Percentiles rank a stretch among this genome's conserved stretches.
These are phyloP conservation scores for Gracilinanus agilis DNA, from an alignment of 2,113 vertebrate genomes.

Conservation along the genomic window DNA sequence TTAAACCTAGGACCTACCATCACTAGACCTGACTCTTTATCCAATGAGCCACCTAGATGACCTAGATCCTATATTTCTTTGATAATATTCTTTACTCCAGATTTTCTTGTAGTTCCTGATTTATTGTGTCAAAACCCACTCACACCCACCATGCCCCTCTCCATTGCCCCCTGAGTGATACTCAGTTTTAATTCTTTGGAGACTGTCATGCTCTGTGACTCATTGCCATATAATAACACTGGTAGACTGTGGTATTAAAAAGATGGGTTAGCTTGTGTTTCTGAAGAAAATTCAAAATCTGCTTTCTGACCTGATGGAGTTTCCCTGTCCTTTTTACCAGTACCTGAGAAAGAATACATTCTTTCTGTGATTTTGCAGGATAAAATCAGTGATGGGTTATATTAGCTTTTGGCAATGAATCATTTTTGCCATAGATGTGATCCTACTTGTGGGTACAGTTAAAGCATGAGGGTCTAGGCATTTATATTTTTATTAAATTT, in stretches of 20 bases:
- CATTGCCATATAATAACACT: neutral
- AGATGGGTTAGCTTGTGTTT: neutral
- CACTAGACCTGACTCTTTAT: too few species aligned
- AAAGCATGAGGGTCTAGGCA: neutral
- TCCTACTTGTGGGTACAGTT: neutral
- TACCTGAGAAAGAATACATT: neutral
- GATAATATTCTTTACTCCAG: neutral
- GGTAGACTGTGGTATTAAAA: neutral
- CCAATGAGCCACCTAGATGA: too few species aligned
- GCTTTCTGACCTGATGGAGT: neutral
- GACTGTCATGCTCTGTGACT: neutral
- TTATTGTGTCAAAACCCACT: constrained; percentile 9
- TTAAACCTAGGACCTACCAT: too few species aligned
- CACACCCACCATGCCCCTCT: neutral
- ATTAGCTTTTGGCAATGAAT: neutral
- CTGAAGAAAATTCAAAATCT: neutral
- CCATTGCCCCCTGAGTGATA: neutral
- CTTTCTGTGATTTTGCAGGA: neutral
- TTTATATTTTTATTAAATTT: neutral
- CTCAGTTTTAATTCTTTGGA: neutral
- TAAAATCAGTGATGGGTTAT: neutral
- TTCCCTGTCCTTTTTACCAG: neutral
- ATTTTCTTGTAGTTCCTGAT: neutral
- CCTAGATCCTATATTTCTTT: neutral
- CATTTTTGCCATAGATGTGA: neutral